These are phyloP conservation scores for Gobius niger DNA, from an alignment of 2,113 vertebrate species.

Conservation along the genomic window DNA sequence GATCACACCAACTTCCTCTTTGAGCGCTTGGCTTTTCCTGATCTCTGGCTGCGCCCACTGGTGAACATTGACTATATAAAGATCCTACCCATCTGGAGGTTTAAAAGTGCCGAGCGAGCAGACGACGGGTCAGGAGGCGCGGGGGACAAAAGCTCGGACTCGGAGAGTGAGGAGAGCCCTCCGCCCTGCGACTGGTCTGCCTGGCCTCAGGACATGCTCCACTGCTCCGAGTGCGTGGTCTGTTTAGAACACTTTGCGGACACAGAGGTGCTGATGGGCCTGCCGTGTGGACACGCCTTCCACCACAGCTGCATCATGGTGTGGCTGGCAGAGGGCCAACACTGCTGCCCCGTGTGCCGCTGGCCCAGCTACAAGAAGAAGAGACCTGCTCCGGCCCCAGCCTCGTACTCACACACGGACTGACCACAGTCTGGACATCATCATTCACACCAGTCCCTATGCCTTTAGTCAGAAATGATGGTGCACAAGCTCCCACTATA, in stretches of 20 bases:
- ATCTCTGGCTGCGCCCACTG: slow-evolving; percentile 94
- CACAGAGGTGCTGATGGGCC: slow-evolving; percentile 86
- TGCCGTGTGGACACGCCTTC: slow-evolving; percentile 95
- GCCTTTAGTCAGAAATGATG: too few relatives aligned
- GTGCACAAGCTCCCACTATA: too few relatives aligned
- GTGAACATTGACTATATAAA: slow-evolving; percentile 94
- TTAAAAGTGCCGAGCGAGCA: slow-evolving; percentile 44
- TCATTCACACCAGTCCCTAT: too few relatives aligned
- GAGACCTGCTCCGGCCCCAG: slow-evolving; percentile 25
- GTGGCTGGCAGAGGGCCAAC: slow-evolving; percentile 88
- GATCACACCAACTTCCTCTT: slow-evolving; percentile 90
- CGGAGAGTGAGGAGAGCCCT: neutral
- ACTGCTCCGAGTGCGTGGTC: slow-evolving; percentile 93
- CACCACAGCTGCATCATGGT: slow-evolving; percentile 95
- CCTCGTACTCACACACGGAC: too few relatives aligned
- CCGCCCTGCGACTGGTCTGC: slow-evolving; percentile 79
- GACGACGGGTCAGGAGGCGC: neutral
- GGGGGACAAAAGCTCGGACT: neutral
- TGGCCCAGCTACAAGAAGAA: slow-evolving; percentile 96
- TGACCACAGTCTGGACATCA: too few relatives aligned
- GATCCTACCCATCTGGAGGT: slow-evolving; percentile 88
- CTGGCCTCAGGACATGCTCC: slow-evolving; percentile 86
- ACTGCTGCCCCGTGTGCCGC: slow-evolving; percentile 95
- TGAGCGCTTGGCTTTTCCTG: slow-evolving; percentile 90
- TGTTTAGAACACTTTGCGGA: slow-evolving; percentile 91